A percentile compares a stretch with the other conserved stretches of the same genome.
Evolutionary conservation across 1,140 invertebrate species (phyloP).

Genomic region (Ooceraea biroi): DNA sequence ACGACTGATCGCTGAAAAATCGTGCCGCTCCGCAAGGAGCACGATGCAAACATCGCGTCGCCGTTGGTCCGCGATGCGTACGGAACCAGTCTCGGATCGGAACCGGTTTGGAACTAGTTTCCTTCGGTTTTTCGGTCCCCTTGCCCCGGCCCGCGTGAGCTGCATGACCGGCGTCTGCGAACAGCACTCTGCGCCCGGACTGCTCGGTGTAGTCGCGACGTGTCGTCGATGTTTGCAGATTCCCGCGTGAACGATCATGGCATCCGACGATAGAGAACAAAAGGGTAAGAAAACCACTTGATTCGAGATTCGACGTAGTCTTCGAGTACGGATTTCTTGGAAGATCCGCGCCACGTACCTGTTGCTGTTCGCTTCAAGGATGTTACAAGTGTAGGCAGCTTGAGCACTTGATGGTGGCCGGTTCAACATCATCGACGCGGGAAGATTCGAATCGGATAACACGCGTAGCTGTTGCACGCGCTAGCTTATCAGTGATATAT

Average conservation of each 20-base stretch:
- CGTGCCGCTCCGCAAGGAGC: background rate
- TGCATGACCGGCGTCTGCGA: constrained; percentile 20
- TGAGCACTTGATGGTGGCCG: background rate
- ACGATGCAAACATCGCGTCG: constrained; percentile 65
- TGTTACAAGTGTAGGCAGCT: background rate
- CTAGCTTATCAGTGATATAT: background rate
- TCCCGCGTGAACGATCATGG: constrained; percentile 40
- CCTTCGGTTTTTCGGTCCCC: constrained; percentile 73
- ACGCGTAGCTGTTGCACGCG: background rate
- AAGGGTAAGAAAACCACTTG: constrained; percentile 62
- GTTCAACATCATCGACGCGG: background rate
- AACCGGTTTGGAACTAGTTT: constrained; percentile 80
- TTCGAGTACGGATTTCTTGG: too few species aligned
- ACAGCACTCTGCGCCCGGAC: constrained; percentile 62
- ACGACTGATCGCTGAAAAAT: background rate
- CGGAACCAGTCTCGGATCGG: constrained; percentile 73
- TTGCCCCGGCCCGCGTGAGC: constrained; percentile 22
- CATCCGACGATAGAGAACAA: constrained; percentile 39
- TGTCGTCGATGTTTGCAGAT: constrained; percentile 15
- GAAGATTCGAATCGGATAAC: background rate
- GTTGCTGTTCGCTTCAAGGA: constrained; percentile 17
- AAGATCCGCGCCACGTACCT: background rate
- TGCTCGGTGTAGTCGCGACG: constrained; percentile 62
- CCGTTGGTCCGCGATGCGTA: constrained; percentile 67
- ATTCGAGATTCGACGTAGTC: background rate